phyloP scores from a whole-genome alignment of 2,113 vertebrate species.

The Tachysurus fulvidraco region DNA sequence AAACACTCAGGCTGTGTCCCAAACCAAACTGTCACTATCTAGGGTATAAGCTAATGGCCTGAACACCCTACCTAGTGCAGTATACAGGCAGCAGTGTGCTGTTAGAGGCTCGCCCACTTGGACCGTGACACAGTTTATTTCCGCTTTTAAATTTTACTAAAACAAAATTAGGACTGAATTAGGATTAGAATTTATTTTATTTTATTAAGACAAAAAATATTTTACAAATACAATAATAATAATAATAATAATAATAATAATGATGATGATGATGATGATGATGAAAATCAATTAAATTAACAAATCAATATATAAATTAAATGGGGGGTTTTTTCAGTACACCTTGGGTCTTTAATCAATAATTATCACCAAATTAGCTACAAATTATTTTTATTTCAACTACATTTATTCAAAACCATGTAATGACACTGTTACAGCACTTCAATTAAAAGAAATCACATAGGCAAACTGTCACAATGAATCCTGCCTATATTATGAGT shows the following conservation, averaged over 20 bases:
- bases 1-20: background rate
- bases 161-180: too few species aligned
- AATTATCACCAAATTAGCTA: background rate
- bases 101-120: background rate
- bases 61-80: background rate
- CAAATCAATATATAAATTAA: too few species aligned
- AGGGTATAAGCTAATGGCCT: background rate
- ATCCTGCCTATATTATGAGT: background rate
- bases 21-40: background rate
- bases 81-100: background rate
- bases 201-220: background rate
- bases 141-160: background rate
- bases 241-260: background rate
- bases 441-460: background rate
- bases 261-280: too few species aligned
- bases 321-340: background rate
- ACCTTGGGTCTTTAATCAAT: background rate
- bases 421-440: background rate
- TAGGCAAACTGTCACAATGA: background rate
- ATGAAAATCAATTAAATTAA: too few species aligned
- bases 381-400: constrained; percentile 1
- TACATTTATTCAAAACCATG: background rate
- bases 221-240: background rate
- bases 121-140: background rate
- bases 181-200: background rate